phyloP scores from a whole-genome alignment of 2,113 vertebrate species.

The Cryptomyrus ogoouensis region DNA sequence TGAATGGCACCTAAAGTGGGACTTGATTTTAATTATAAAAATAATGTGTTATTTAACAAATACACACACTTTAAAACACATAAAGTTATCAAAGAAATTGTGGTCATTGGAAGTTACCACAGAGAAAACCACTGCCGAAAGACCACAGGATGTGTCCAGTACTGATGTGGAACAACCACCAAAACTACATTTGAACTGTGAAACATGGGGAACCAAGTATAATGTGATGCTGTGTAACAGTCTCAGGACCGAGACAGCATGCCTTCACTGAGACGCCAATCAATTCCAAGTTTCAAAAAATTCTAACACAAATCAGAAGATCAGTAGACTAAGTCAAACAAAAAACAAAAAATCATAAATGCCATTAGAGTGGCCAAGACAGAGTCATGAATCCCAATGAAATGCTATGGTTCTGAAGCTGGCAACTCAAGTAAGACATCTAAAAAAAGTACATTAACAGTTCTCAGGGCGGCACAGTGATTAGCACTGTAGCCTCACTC shows the following conservation, averaged over 20 bases:
- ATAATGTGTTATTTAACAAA: not conserved
- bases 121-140: not conserved
- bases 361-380: not conserved
- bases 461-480: not conserved
- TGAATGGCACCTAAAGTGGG: not conserved
- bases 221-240: not conserved
- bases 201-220: not conserved
- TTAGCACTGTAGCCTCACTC: not conserved
- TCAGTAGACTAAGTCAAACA: not conserved
- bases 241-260: not conserved
- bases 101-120: not conserved
- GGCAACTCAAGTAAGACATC: not conserved
- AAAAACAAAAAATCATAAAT: not conserved
- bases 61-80: not conserved
- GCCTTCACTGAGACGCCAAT: not conserved
- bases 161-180: not conserved
- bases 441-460: not conserved
- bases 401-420: not conserved
- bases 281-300: not conserved
- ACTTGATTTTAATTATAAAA: not conserved
- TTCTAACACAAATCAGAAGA: not conserved
- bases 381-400: not conserved
- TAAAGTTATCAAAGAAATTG: not conserved
- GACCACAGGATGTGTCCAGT: not conserved
- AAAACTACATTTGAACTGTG: not conserved